Evolutionary conservation across 2,113 vertebrate genomes (phyloP), one percentile per base, ranked within the genome.

Genomic region (Scomber scombrus): DNA sequence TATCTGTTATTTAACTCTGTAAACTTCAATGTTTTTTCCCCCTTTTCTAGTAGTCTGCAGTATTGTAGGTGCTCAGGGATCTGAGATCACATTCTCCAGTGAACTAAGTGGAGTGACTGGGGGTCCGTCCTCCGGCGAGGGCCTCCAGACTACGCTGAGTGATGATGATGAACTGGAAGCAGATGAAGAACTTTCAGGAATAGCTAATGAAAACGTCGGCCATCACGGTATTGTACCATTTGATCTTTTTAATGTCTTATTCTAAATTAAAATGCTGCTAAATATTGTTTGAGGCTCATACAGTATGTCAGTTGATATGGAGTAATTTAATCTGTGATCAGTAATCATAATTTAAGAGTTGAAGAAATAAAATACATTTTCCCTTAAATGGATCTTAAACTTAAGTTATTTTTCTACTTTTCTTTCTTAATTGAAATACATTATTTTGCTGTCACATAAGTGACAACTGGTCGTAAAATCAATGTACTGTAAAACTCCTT

Each of bases 71-170:
- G 34, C 79, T 82, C 78, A 81, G 86, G 80, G 66, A 64, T 82
- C 88, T 46, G 89, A 84, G 46, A 71, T 77, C 56, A 84, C 85
- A 0, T 74, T 86, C 66, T 76, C 91, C 18, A 26, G 80, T 46
- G 88, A 72, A 62, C 29, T 91, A 57, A 69, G 71, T 15, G 82
- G 58, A 68, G 92, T 80, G 56, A 88, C 90, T 0, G 72, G 82
- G 18, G 88, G 80, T 75, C 84, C 88, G 40, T 81, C 90, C 83
- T 93, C 93, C 0, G 93, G 92, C n/a, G 94, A 91, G 70, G 92
- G 70, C 74, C 90, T 93, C 70, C 90, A 61, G 66, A 82, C 15
- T 40, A 70, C 51, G 2, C 21, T 23, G 31, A 82, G 75, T 0
- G 87, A 94, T 4, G 89, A 93, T 57, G 88, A 92, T 0, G 90